These are phyloP conservation scores for Hirtodrosophila confusa DNA, from an alignment of 2,888 invertebrate species.

Conservation along the genomic window DNA sequence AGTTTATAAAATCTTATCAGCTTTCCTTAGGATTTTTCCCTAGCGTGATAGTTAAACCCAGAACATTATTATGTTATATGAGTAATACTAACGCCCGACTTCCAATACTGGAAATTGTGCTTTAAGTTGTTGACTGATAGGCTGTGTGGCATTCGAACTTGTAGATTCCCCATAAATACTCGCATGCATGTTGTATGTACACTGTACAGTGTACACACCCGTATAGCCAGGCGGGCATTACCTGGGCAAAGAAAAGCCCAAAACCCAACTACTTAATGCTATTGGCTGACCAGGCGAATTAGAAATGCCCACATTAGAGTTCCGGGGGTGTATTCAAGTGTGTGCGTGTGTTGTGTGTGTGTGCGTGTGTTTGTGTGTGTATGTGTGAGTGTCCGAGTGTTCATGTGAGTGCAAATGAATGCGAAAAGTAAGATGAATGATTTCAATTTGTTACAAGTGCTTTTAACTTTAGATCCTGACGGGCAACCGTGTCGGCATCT, in stretches of 20 bases:
- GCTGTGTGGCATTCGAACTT: not conserved
- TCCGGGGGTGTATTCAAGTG: not conserved
- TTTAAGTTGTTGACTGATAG: not conserved
- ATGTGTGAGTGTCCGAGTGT: slow-evolving; percentile 6
- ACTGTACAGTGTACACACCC: no score
- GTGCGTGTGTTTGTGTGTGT: slow-evolving; percentile 22
- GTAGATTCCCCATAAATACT: slow-evolving; percentile 16
- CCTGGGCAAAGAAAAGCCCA: slow-evolving; percentile 39
- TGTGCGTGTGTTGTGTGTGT: not conserved
- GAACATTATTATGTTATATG: not conserved
- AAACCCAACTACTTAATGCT: slow-evolving; percentile 54
- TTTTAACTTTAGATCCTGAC: slow-evolving; percentile 74
- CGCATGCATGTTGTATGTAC: not conserved
- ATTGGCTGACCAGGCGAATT: slow-evolving; percentile 60
- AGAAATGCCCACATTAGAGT: slow-evolving; percentile 55
- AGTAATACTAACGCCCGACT: not conserved
- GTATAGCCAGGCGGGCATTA: slow-evolving; percentile 14
- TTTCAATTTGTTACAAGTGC: slow-evolving; percentile 81
- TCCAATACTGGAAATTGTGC: no score
- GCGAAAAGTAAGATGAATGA: slow-evolving; percentile 79
- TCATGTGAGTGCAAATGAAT: slow-evolving; percentile 66
- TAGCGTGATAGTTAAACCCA: no score
- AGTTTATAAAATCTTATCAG: no score
- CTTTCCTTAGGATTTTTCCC: no score
- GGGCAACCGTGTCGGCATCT: slow-evolving; percentile 43